Percentiles rank a stretch among this genome's conserved stretches.
Evolutionary conservation across 2,113 vertebrate genomes (phyloP).

Genomic region (Prietella phreatophila): DNA sequence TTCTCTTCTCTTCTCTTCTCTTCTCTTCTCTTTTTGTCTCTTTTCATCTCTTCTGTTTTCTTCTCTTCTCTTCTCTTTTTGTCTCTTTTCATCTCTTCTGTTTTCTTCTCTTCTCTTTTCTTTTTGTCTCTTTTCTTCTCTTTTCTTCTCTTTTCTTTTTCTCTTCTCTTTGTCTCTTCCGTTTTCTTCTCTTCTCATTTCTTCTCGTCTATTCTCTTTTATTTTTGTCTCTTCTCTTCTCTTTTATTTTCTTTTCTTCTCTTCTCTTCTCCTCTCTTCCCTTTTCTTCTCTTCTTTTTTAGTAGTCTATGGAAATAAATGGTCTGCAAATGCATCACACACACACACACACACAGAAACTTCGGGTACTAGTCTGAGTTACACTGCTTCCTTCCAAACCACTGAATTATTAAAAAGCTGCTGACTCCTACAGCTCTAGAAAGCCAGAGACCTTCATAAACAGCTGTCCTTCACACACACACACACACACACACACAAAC

Average conservation of each 20-base stretch:
- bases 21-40: neutral
- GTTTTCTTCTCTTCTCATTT: too few species aligned
- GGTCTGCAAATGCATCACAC: neutral
- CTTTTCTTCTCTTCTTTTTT: neutral
- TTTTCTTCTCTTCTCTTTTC: too few species aligned
- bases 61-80: too few species aligned
- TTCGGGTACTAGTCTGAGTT: conserved; percentile 57
- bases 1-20: neutral
- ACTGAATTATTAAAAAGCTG: conserved; percentile 73
- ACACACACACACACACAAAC: conserved; percentile 10
- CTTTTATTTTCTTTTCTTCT: too few species aligned
- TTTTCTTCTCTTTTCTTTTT: too few species aligned
- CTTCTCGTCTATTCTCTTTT: too few species aligned
- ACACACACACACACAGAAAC: conserved; percentile 33
- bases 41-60: too few species aligned
- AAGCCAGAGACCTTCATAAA: conserved; percentile 33
- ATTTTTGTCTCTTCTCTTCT: too few species aligned
- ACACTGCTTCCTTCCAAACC: conserved; percentile 61
- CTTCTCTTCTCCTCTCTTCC: too few species aligned
- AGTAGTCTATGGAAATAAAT: neutral
- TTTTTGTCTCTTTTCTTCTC: too few species aligned
- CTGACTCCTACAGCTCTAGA: conserved; percentile 61
- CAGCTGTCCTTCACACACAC: conserved; percentile 3
- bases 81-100: too few species aligned
- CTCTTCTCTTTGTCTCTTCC: too few species aligned